phyloP scores from a whole-genome alignment of 2,113 vertebrate genomes.

The Cichladusa arquata region DNA sequence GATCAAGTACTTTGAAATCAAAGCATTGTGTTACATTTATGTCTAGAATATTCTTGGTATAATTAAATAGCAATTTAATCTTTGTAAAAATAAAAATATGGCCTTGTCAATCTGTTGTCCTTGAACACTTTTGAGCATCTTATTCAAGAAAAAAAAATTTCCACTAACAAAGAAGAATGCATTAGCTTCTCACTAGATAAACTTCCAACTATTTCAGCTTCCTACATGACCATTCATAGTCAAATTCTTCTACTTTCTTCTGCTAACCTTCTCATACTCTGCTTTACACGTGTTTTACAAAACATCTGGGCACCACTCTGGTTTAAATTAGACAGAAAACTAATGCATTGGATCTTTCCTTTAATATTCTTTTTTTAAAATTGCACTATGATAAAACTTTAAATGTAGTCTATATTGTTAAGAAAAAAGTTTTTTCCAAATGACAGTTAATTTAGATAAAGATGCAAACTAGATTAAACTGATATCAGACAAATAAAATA shows the following conservation, averaged over 20 bases:
- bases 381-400: neutral
- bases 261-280: neutral
- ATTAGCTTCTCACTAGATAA: neutral
- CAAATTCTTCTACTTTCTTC: neutral
- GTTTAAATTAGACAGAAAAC: neutral
- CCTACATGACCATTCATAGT: neutral
- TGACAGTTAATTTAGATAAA: neutral
- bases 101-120: neutral
- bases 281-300: neutral
- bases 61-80: neutral
- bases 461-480: neutral
- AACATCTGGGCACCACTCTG: neutral
- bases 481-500: neutral
- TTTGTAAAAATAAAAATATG: neutral
- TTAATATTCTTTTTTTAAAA: neutral
- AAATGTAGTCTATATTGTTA: neutral
- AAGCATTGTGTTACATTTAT: neutral
- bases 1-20: neutral
- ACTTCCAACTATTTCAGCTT: neutral
- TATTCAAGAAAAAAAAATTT: neutral
- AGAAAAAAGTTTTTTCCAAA: neutral
- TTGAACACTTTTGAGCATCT: neutral
- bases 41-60: neutral
- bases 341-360: neutral
- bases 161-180: neutral